Conservation (phyloP, 2,888 invertebrate species). For the Eurois occulta region DNA sequence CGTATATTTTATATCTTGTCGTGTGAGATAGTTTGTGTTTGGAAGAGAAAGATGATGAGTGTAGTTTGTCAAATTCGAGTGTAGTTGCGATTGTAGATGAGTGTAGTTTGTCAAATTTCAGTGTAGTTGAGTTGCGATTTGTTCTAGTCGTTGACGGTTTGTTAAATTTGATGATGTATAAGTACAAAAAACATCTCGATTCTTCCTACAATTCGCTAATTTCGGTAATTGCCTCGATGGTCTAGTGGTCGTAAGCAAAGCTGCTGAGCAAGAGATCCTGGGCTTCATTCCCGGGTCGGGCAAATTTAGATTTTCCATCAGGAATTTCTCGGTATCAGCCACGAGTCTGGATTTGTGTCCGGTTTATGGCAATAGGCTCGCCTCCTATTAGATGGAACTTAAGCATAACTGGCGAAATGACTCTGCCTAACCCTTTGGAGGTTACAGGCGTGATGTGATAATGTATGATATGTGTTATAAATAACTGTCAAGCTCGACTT, state of each 20-base stretch:
- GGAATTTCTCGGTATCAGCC: too few relatives aligned
- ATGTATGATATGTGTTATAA: not conserved
- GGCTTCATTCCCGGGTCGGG: too few relatives aligned
- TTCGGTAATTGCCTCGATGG: not conserved
- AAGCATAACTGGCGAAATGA: too few relatives aligned
- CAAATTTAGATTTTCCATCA: too few relatives aligned
- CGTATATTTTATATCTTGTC: conserved; percentile 14
- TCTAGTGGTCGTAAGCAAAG: not conserved
- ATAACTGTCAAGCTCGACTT: not conserved
- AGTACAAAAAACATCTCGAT: not conserved
- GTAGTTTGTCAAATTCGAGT: not conserved
- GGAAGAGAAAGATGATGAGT: not conserved
- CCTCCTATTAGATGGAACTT: too few relatives aligned
- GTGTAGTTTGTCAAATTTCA: not conserved
- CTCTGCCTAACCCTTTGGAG: too few relatives aligned
- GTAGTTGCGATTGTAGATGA: too few relatives aligned
- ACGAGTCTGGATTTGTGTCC: too few relatives aligned
- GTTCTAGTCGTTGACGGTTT: not conserved
- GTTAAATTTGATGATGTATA: not conserved
- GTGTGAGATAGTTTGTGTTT: not conserved
- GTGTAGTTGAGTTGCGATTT: too few relatives aligned
- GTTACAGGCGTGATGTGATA: not conserved
- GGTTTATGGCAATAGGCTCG: too few relatives aligned
- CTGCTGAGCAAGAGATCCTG: not conserved
- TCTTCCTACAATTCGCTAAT: not conserved